Percentiles rank a stretch among this genome's conserved stretches.
phyloP scores from a whole-genome alignment of 1,140 invertebrate genomes.

The Acromyrmex heyeri region DNA sequence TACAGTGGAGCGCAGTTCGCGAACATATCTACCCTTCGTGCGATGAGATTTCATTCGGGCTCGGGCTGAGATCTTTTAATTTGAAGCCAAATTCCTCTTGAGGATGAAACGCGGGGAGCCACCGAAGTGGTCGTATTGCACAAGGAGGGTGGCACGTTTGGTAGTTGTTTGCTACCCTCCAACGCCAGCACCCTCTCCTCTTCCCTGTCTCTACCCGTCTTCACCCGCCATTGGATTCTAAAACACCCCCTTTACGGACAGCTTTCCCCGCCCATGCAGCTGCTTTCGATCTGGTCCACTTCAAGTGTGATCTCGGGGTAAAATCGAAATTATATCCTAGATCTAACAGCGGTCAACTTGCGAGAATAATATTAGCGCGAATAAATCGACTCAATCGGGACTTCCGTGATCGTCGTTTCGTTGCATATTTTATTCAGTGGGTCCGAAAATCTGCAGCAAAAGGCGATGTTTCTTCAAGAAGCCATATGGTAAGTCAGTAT shows the following conservation, averaged over 20 bases:
- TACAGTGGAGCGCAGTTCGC: conserved; percentile 74
- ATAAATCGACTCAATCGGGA: neutral
- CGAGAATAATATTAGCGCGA: conserved; percentile 25
- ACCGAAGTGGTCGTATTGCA: conserved; percentile 76
- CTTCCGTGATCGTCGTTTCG: neutral
- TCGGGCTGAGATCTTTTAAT: conserved; percentile 85
- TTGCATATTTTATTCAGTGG: conserved; percentile 6
- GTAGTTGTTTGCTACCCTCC: conserved; percentile 75
- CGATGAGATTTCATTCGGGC: conserved; percentile 80
- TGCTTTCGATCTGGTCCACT: conserved; percentile 61
- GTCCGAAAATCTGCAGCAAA: neutral
- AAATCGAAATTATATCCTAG: conserved; percentile 45
- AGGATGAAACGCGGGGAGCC: conserved; percentile 83
- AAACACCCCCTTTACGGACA: conserved; percentile 77
- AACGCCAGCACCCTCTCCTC: conserved; percentile 37
- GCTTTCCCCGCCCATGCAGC: conserved; percentile 49
- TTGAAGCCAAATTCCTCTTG: conserved; percentile 86
- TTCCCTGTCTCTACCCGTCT: conserved; percentile 6
- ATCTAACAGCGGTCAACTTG: conserved; percentile 49
- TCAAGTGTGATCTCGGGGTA: conserved; percentile 2
- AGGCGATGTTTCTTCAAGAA: neutral
- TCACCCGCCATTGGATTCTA: conserved; percentile 76
- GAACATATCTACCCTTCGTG: conserved; percentile 75
- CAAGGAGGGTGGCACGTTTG: conserved; percentile 74
- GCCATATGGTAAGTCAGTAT: neutral